Conservation (phyloP, 2,113 vertebrate species). For the Onychorhynchus coronatus region DNA sequence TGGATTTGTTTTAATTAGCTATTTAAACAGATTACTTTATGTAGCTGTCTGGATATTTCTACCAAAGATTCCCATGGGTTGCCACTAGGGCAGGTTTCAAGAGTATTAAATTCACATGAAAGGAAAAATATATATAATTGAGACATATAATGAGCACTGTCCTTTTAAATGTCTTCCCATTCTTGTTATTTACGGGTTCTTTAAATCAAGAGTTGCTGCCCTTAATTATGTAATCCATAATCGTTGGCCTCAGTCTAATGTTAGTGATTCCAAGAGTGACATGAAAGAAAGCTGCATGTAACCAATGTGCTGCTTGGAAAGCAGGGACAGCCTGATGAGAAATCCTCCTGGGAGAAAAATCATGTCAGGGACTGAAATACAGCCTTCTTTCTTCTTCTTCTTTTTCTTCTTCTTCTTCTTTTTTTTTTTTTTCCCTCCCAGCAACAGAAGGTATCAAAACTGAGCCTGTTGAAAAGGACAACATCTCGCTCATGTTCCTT, state of each 20-base stretch:
- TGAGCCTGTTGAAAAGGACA: conserved; percentile 39
- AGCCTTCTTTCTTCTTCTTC: neutral
- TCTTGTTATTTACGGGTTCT: conserved; percentile 25
- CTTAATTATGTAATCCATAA: conserved; percentile 55
- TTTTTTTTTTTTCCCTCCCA: neutral
- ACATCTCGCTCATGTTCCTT: neutral
- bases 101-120: neutral
- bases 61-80: neutral
- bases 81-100: neutral
- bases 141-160: neutral
- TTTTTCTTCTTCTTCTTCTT: neutral
- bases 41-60: neutral
- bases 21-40: neutral
- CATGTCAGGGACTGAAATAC: neutral
- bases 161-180: conserved; percentile 16
- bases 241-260: neutral
- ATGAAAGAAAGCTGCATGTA: neutral
- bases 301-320: conserved; percentile 30
- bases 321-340: conserved; percentile 39
- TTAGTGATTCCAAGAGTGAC: conserved; percentile 42
- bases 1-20: neutral
- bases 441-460: conserved; percentile 54
- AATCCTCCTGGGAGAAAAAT: conserved; percentile 11
- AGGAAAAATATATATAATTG: neutral
- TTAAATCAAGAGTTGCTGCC: conserved; percentile 32